A percentile compares a stretch with the other conserved stretches of the same genome.
phyloP scores from a whole-genome alignment of 2,888 invertebrate species.

The Eupithecia subumbrata region DNA sequence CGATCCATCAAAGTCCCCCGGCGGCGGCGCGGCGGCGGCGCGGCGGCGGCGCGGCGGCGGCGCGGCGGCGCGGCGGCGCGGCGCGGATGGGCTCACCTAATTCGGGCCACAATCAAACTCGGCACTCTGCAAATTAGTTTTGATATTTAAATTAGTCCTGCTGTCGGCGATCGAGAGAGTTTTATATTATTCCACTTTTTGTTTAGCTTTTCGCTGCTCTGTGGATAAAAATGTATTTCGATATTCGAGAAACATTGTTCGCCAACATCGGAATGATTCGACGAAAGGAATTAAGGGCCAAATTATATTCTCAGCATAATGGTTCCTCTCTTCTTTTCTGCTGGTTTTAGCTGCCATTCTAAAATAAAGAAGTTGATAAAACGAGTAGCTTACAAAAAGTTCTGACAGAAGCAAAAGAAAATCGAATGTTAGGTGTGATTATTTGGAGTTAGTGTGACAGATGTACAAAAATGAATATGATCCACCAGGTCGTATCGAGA shows the following conservation, averaged over 20 bases:
- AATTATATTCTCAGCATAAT: not conserved
- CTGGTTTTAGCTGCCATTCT: not conserved
- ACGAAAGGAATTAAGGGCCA: not conserved
- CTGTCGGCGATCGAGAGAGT: conserved; percentile 57
- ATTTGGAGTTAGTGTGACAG: not conserved
- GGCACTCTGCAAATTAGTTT: conserved; percentile 79
- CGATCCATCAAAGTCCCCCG: conserved; percentile 1
- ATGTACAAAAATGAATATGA: not conserved
- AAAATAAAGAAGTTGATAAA: not conserved
- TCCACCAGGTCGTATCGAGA: not conserved
- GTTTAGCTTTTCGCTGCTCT: not conserved
- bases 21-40: too few relatives aligned
- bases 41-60: too few relatives aligned
- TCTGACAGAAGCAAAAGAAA: not conserved
- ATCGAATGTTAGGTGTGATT: not conserved
- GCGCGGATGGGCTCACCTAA: conserved; percentile 55
- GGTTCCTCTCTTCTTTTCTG: too few relatives aligned
- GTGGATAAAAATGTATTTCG: too few relatives aligned
- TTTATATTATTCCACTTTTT: conserved; percentile 45
- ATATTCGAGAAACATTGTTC: not conserved
- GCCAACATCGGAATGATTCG: not conserved
- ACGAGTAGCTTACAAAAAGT: not conserved
- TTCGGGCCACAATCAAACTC: conserved; percentile 73
- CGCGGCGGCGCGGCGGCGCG: too few relatives aligned
- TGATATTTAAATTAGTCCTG: conserved; percentile 79